phyloP scores from a whole-genome alignment of 2,797 vertebrate genomes.

The Lacerta viridis region DNA sequence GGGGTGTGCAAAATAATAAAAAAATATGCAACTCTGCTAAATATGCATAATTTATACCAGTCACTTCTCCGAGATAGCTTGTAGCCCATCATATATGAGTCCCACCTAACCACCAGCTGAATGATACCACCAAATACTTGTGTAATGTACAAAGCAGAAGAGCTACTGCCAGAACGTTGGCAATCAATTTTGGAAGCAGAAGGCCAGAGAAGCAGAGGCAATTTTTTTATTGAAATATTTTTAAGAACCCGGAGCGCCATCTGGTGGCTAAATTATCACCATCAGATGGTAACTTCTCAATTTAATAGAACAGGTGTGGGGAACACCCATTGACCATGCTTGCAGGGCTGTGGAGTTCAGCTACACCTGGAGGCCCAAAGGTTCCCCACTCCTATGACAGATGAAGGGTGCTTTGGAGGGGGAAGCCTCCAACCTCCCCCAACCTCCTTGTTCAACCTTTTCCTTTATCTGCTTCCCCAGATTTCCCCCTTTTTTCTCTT shows the following conservation, averaged over 20 bases:
- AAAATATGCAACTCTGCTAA: neutral
- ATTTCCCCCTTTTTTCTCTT: too few species aligned
- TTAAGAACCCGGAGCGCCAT: neutral
- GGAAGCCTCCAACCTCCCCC: neutral
- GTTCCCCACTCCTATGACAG: too few species aligned
- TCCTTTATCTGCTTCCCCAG: neutral
- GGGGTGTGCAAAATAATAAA: neutral
- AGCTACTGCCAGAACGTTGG: neutral
- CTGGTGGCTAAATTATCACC: slow-evolving; percentile 16
- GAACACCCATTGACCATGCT: too few species aligned
- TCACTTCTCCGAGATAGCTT: neutral
- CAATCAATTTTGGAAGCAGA: neutral
- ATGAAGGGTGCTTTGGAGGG: neutral
- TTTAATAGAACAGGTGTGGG: too few species aligned
- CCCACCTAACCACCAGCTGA: neutral
- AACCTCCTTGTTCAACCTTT: neutral
- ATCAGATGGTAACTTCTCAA: neutral
- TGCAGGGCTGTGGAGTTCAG: too few species aligned
- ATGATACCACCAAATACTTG: neutral
- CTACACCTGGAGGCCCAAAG: too few species aligned
- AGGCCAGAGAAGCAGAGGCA: neutral
- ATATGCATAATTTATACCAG: neutral
- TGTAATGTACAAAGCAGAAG: neutral
- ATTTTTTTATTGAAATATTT: neutral
- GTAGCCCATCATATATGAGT: neutral